Evolutionary conservation across 2,113 vertebrate genomes (phyloP).

Genomic region (Tautogolabrus adspersus): DNA sequence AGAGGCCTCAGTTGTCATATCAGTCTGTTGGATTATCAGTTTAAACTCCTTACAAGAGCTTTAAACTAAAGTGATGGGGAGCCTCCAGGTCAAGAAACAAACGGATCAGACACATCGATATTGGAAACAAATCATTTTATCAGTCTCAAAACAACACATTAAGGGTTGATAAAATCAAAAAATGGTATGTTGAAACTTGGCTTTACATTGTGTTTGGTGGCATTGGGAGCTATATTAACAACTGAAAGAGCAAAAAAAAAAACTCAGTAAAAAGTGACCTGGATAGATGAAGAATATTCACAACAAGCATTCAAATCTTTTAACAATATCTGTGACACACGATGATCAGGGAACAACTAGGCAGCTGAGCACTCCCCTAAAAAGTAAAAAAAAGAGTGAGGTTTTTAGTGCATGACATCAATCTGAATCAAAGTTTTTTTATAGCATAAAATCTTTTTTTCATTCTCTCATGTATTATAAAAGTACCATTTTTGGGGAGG

Average conservation of each 20-base stretch:
- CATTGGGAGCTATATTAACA: not conserved
- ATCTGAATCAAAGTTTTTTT: not conserved
- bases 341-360: slow-evolving; percentile 27
- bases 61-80: not conserved
- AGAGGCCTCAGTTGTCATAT: too few species aligned
- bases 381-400: not conserved
- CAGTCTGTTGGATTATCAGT: too few species aligned
- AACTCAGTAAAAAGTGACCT: not conserved
- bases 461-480: too few species aligned
- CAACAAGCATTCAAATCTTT: not conserved
- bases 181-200: not conserved
- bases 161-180: not conserved
- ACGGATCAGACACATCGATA: not conserved
- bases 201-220: not conserved
- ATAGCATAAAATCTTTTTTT: not conserved
- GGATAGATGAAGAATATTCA: slow-evolving; percentile 1
- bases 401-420: not conserved
- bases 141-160: not conserved
- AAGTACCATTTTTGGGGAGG: slow-evolving; percentile 83
- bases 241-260: slow-evolving; percentile 7
- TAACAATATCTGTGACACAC: not conserved
- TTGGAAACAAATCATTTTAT: slow-evolving; percentile 2
- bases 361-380: slow-evolving; percentile 72
- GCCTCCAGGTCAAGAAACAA: too few species aligned
- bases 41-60: too few species aligned